Evolutionary conservation across 1,140 invertebrate genomes (phyloP), one percentile per base, ranked within the genome.

Genomic region (Drosophila kepulauana): DNA sequence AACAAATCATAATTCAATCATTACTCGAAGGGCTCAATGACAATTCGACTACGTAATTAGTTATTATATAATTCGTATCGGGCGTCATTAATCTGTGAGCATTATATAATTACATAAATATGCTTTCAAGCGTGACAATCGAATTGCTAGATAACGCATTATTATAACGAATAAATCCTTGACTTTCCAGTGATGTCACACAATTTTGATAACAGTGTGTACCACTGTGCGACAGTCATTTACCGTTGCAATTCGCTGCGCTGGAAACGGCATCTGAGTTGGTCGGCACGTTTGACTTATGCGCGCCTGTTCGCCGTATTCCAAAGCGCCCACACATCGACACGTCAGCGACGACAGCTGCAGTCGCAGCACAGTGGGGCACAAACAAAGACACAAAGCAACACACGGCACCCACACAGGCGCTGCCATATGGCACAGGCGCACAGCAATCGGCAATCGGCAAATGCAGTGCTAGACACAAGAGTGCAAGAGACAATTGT

Each of bases 221-320:
- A 6, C 61, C 72, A 78, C 61, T 66, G 66, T 78, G 38, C 61
- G 15, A 2, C 30, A 38, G 16, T 30, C 33, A 35, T 16, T 65
- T 65, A 7, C 11, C 13, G 52, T 59, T 74, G 78, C 78, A 75
- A 15, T 56, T 45, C 20, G 57, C n/a, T 59, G n/a, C 49, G 45
- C 63, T 80, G 77, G 61, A 85, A 80, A 30, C 30, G 15, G 4
- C 41, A 15, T 43, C 49, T 28, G 30, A 62, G 51, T 30, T 28
- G 16, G 35, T 15, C 45, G 57, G 0, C 45, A 46, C 35, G 65
- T 57, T 35, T 38, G 41, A 61, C 49, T 88, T 65, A 77, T 87
- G 84, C 43, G 77, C 80, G 77, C 84, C 84, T 88, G 78, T 80
- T 38, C 48, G 10, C 69, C 70, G 45, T 84, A 80, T 87, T 88